Conservation (phyloP, 2,888 invertebrate species). For the Phania funesta region DNA sequence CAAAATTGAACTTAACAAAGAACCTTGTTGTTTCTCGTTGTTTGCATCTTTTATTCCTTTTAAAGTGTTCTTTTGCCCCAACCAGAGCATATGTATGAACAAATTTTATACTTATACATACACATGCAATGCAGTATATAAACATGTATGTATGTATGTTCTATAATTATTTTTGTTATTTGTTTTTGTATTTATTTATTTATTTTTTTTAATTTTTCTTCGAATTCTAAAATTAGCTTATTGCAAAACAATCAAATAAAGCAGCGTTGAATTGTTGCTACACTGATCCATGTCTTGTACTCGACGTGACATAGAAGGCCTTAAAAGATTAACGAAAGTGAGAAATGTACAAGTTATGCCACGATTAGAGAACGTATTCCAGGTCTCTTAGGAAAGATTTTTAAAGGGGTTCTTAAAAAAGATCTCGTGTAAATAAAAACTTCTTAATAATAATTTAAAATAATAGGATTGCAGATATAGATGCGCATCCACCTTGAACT, state of each 20-base stretch:
- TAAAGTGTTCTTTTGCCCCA: slow-evolving; percentile 1
- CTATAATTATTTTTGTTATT: neutral
- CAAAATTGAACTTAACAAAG: slow-evolving; percentile 41
- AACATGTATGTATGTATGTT: neutral
- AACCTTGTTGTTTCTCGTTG: slow-evolving; percentile 23
- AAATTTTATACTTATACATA: neutral
- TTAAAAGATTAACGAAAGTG: neutral
- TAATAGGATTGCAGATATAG: too few species aligned
- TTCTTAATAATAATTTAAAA: too few species aligned
- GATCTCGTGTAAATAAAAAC: too few species aligned
- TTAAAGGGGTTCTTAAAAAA: too few species aligned
- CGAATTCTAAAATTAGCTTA: slow-evolving; percentile 58
- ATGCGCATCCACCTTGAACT: too few species aligned
- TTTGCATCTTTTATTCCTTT: slow-evolving; percentile 17
- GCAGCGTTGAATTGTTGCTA: neutral
- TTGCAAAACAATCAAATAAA: slow-evolving; percentile 29
- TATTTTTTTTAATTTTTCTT: slow-evolving; percentile 30
- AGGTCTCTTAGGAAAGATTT: too few species aligned
- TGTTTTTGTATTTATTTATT: slow-evolving; percentile 24
- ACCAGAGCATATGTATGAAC: neutral
- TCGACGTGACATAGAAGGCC: neutral
- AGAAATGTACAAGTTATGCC: too few species aligned
- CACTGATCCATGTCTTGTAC: neutral
- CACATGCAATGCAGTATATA: neutral
- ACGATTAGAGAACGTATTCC: too few species aligned